These are phyloP conservation scores for Glyptemys insculpta DNA, from an alignment of 2,797 vertebrate species.

Conservation along the genomic window DNA sequence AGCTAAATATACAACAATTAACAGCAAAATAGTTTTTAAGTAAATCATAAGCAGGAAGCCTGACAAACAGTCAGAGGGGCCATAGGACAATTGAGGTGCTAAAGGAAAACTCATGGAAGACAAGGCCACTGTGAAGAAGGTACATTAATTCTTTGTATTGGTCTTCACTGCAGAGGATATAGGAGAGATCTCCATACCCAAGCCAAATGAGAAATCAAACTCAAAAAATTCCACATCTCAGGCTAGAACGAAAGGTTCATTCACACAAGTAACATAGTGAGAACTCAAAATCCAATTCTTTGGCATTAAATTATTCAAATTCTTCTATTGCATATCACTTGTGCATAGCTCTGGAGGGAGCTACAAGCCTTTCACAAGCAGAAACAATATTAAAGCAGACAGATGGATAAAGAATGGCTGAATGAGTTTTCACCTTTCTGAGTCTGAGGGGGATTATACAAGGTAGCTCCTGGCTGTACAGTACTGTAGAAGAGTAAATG, in stretches of 20 bases:
- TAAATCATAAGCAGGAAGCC: no score
- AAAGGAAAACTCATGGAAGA: no score
- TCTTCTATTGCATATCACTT: not conserved
- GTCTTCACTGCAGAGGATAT: no score
- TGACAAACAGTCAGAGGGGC: no score
- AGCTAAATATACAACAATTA: no score
- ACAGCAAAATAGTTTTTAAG: no score
- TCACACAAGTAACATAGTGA: not conserved
- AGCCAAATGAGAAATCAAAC: not conserved
- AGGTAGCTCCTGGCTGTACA: conserved; percentile 8
- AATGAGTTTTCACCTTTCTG: conserved; percentile 58
- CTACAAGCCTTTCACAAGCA: conserved; percentile 25
- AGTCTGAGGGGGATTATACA: conserved; percentile 47
- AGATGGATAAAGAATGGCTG: not conserved
- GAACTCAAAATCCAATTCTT: not conserved
- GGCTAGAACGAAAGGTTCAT: not conserved
- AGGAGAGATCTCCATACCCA: no score
- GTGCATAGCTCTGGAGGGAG: conserved; percentile 61
- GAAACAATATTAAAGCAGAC: not conserved
- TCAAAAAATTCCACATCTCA: not conserved
- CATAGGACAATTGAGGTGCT: no score
- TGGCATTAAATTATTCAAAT: not conserved
- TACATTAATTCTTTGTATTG: no score
- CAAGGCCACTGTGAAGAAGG: no score
- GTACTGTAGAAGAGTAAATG: conserved; percentile 41